Evolutionary conservation across 2,113 vertebrate genomes (phyloP).

Genomic region (Monarcha castaneiventris): DNA sequence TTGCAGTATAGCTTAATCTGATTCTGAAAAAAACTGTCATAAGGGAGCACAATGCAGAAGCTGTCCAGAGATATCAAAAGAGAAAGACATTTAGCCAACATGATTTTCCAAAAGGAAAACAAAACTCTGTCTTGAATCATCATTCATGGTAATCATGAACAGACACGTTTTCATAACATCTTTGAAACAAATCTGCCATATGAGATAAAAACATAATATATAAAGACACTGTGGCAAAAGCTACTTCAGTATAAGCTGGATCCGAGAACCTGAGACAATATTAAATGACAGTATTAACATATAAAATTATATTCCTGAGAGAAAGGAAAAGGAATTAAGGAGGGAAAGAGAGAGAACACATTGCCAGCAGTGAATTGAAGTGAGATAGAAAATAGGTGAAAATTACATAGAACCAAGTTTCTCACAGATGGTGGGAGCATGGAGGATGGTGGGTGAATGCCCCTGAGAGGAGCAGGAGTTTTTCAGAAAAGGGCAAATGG

Average conservation of each 20-base stretch:
- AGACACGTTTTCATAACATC: background rate
- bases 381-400: background rate
- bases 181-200: conserved; percentile 30
- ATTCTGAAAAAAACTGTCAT: conserved; percentile 1
- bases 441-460: background rate
- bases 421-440: background rate
- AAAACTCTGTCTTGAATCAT: conserved; percentile 26
- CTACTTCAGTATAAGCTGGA: background rate
- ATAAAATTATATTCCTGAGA: background rate
- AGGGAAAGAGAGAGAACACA: background rate
- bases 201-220: background rate
- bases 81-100: conserved; percentile 1
- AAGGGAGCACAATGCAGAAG: background rate
- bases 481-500: background rate
- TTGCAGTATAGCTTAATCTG: background rate
- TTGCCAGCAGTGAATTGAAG: background rate
- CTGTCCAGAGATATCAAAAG: conserved; percentile 16
- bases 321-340: background rate
- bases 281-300: conserved; percentile 7
- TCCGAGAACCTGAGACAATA: background rate
- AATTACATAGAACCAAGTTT: background rate
- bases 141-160: background rate
- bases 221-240: background rate
- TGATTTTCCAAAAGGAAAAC: conserved; percentile 33
- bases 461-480: background rate